Evolutionary conservation across 2,113 vertebrate species (phyloP), one percentile per base, ranked within the genome.

Genomic region (Zosterops borbonicus): DNA sequence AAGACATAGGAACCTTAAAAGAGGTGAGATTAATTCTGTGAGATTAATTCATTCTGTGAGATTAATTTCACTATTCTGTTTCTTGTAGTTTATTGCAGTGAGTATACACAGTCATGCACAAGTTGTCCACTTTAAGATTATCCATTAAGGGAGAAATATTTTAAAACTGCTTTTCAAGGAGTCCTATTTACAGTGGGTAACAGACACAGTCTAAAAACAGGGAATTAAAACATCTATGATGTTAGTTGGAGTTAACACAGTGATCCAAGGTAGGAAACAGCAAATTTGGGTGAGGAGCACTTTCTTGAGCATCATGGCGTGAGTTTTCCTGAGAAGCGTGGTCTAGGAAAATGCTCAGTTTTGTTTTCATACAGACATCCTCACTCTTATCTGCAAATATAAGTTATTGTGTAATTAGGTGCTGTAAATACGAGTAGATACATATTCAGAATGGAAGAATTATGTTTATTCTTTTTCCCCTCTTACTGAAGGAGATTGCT

Each of bases 381-480:
- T 47, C 37, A 75, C 19, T 46, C 20, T 46, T 59, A 28, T 52
- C 4, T 59, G 70, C 35, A 50, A 49, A 82, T 63, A 58, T 11
- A 81, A 77, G 9, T 12, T 55, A 47, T 29, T 1, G 2, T 77
- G 62, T 68, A 81, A 59, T 46, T 70, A 76, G 17, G 3, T 71
- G 20, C 11, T 41, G 25, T 63, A 77, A 83, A 50, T 58, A 60
- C 0, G 0, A 87, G 49, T 8, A 44, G 10, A 52, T 42, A 80
- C 5, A 77, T 46, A 58, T 58, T 67, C 44, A 64, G 42, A 82
- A 83, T 47, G 17, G 41, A 73, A 77, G 6, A 86, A 77, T 13
- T 29, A 24, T 20, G 6, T 65, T 80, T 56, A 15, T 0, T 24
- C 9, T 17, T 69, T 53, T 44, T 3, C 9, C 1, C 6, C 24